Evolutionary conservation across 2,797 vertebrate species (phyloP).

Genomic region (Halcyon chelicuti): DNA sequence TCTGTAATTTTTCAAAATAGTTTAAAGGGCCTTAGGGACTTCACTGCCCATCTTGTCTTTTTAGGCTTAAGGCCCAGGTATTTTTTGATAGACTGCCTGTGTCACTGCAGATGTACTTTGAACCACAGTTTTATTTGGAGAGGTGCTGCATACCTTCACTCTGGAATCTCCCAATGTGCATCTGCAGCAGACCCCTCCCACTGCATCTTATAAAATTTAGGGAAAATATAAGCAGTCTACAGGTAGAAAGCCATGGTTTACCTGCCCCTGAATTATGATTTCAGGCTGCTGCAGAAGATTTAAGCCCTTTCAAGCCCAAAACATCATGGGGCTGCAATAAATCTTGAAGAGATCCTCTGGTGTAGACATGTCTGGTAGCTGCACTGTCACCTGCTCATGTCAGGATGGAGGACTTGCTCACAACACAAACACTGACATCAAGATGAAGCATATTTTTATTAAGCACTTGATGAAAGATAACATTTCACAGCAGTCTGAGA

Average conservation of each 20-base stretch:
- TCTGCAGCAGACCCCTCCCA: not conserved
- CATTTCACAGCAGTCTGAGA: not conserved
- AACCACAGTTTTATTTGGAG: slow-evolving; percentile 45
- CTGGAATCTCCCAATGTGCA: not conserved
- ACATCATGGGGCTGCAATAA: not conserved
- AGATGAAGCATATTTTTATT: not conserved
- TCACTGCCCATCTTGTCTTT: slow-evolving; percentile 42
- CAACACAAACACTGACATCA: not conserved
- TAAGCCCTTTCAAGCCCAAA: not conserved
- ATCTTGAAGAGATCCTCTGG: not conserved
- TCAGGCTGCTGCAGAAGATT: not conserved
- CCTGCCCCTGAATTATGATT: not conserved
- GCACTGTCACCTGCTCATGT: not conserved
- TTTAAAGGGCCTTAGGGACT: not conserved
- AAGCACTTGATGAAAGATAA: not conserved
- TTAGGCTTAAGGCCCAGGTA: slow-evolving; percentile 33
- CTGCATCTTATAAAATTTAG: not conserved
- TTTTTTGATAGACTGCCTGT: slow-evolving; percentile 12
- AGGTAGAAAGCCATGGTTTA: not conserved
- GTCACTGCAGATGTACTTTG: not conserved
- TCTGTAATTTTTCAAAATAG: slow-evolving; percentile 36
- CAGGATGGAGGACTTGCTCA: not conserved
- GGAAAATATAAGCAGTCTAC: not conserved
- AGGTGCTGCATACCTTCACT: not conserved
- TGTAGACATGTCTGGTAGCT: not conserved